Evolutionary conservation across 2,113 vertebrate species (phyloP).

Genomic region (Eulemur rufifrons): DNA sequence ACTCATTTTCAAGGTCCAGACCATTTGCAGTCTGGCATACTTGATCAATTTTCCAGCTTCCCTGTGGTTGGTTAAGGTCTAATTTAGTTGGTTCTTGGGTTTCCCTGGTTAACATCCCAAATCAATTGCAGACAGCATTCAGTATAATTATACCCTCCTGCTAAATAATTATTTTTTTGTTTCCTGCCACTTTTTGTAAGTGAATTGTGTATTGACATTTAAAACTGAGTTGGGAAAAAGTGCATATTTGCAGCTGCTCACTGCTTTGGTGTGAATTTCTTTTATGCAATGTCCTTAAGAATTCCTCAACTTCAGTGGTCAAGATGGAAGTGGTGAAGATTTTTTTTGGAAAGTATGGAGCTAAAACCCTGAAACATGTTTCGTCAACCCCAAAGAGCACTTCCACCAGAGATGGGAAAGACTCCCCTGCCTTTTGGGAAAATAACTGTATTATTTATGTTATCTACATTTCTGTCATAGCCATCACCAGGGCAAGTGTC

Average conservation of each 20-base stretch:
- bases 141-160: constrained; percentile 19
- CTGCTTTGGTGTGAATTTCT: constrained; percentile 35
- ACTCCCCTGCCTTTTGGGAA: background rate
- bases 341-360: background rate
- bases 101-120: constrained; percentile 43
- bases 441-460: background rate
- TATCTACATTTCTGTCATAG: background rate
- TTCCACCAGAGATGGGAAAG: background rate
- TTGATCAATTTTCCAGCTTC: constrained; percentile 31
- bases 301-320: background rate
- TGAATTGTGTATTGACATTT: constrained; percentile 53
- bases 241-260: background rate
- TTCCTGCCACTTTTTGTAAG: constrained; percentile 26
- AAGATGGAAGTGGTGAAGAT: background rate
- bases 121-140: background rate
- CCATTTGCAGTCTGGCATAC: background rate
- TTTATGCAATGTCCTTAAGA: background rate
- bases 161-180: constrained; percentile 37
- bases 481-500: background rate
- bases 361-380: background rate
- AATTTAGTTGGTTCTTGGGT: constrained; percentile 24
- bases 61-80: background rate
- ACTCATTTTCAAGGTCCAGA: constrained; percentile 7
- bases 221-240: constrained; percentile 41
- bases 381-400: background rate